Percentiles rank a stretch among this genome's conserved stretches.
Conservation (phyloP, 2,113 vertebrate genomes). For the Lates calcarifer region DNA sequence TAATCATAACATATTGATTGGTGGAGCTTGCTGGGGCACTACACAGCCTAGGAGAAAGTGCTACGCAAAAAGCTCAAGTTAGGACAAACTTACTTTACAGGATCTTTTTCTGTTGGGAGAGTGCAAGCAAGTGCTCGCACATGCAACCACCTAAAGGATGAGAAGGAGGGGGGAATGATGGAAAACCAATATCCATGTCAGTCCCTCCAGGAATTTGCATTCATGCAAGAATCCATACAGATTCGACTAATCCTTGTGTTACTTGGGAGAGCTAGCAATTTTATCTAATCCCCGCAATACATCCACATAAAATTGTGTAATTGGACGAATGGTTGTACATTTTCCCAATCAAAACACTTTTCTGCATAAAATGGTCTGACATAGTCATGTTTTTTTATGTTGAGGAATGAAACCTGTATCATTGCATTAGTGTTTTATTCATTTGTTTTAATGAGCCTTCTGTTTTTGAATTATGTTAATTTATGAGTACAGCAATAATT, state of each 20-base stretch:
- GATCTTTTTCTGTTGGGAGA: conserved; percentile 36
- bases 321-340: background rate
- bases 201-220: conserved; percentile 3
- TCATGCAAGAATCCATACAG: conserved; percentile 28
- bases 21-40: conserved; percentile 6
- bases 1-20: conserved; percentile 57
- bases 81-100: conserved; percentile 24
- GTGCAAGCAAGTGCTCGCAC: conserved; percentile 19
- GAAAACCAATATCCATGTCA: background rate
- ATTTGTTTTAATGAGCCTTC: background rate
- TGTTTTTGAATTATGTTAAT: background rate
- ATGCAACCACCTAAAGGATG: conserved; percentile 19
- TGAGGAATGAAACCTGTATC: background rate
- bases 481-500: background rate
- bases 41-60: conserved; percentile 23
- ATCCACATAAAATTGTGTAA: conserved; percentile 3
- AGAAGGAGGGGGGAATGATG: background rate
- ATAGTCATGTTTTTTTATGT: background rate
- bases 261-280: conserved; percentile 3
- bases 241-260: conserved; percentile 2
- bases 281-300: conserved; percentile 3
- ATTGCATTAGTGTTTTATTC: background rate
- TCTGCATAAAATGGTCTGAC: background rate
- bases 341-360: background rate
- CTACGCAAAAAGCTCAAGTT: conserved; percentile 28